Conservation (phyloP, 2,797 vertebrate genomes). For the Moxostoma hubbsi region DNA sequence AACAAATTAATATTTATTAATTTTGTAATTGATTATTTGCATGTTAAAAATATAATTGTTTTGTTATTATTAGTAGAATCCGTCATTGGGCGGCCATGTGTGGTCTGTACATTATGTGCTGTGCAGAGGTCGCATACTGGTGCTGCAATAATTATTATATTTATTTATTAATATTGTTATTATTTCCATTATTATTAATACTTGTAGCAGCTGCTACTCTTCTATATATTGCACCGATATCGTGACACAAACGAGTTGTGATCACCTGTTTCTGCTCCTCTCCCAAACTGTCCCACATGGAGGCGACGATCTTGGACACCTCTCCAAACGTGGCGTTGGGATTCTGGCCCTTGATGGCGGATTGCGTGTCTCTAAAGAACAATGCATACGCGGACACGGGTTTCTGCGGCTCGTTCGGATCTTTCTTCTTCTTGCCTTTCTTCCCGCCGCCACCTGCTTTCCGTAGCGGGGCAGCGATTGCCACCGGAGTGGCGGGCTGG, state of each 20-base stretch:
- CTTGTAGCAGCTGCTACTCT: no score
- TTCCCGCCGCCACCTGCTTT: conserved; percentile 66
- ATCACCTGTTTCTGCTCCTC: conserved; percentile 92
- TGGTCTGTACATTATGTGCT: no score
- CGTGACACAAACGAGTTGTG: not conserved
- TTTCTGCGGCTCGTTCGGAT: conserved; percentile 90
- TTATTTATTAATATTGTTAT: no score
- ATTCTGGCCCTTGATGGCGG: conserved; percentile 93
- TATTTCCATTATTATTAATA: no score
- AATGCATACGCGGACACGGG: conserved; percentile 90
- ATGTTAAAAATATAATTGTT: no score
- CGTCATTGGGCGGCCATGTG: no score
- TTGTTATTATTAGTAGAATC: no score
- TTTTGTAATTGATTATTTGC: no score
- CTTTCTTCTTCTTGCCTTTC: conserved; percentile 83
- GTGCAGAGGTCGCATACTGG: no score
- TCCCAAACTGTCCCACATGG: conserved; percentile 95
- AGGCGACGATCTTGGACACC: conserved; percentile 92
- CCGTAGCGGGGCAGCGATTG: conserved; percentile 50
- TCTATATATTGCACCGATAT: no score
- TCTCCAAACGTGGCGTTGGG: conserved; percentile 91
- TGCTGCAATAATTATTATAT: no score
- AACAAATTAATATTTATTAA: no score
- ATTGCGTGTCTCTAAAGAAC: conserved; percentile 92
- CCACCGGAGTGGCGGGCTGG: conserved; percentile 52